Percentiles rank a stretch among this genome's conserved stretches.
Evolutionary conservation across 2,888 invertebrate species (phyloP).

Genomic region (Hydrotaea cyrtoneurina): DNA sequence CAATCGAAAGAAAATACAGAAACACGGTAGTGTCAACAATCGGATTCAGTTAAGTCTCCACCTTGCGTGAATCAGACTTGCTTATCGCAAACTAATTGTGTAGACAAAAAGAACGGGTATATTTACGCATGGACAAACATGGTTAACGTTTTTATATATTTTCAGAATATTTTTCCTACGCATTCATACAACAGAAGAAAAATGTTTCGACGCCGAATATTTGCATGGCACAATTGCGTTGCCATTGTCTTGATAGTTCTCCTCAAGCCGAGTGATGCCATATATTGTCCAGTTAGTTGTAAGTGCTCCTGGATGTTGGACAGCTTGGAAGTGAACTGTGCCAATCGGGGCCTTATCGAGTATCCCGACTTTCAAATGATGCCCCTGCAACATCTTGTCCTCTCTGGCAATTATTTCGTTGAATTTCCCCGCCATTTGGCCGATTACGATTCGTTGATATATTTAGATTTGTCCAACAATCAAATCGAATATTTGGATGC

Average conservation of each 20-base stretch:
- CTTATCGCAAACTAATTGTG: too few species aligned
- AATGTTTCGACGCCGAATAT: not conserved
- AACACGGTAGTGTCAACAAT: too few species aligned
- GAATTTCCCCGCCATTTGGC: constrained; percentile 83
- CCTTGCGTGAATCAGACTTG: too few species aligned
- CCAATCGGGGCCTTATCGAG: constrained; percentile 71
- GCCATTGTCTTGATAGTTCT: not conserved
- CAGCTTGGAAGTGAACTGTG: constrained; percentile 78
- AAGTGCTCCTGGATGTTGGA: constrained; percentile 77
- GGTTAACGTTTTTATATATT: not conserved
- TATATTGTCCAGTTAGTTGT: constrained; percentile 76
- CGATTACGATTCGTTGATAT: constrained; percentile 82
- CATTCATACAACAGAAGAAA: not conserved
- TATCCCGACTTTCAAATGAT: constrained; percentile 74
- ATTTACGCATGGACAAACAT: not conserved
- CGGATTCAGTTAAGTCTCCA: too few species aligned
- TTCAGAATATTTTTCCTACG: constrained; percentile 1
- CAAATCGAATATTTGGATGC: constrained; percentile 81
- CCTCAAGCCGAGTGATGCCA: constrained; percentile 31
- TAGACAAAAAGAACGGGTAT: too few species aligned
- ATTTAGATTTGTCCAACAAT: constrained; percentile 83
- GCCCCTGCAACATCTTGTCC: constrained; percentile 83
- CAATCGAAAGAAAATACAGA: too few species aligned
- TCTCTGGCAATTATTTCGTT: constrained; percentile 84
- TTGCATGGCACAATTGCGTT: not conserved